These are phyloP conservation scores for Catharus bicknelli DNA, from an alignment of 2,113 vertebrate species.

Conservation along the genomic window DNA sequence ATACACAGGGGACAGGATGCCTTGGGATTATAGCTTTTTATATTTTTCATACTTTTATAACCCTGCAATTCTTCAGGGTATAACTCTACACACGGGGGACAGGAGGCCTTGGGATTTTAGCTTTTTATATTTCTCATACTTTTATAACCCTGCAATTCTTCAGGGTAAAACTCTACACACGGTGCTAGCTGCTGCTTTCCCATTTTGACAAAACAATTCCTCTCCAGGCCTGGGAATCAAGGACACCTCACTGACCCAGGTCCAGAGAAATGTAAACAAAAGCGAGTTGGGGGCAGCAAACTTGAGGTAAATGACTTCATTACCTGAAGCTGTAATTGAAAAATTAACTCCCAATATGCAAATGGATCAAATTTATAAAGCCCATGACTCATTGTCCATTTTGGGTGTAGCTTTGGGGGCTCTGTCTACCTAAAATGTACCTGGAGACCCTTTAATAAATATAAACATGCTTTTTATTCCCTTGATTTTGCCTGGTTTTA, in stretches of 20 bases:
- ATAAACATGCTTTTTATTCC: neutral
- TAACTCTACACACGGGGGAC: too few species aligned
- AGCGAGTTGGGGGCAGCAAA: neutral
- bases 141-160: too few species aligned
- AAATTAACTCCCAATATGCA: neutral
- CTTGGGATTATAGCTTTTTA: too few species aligned
- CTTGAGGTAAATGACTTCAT: neutral
- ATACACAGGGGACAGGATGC: too few species aligned
- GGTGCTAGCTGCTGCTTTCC: neutral
- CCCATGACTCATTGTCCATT: accelerated
- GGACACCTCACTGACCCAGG: neutral
- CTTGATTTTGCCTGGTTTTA: neutral
- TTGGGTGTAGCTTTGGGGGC: neutral
- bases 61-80: too few species aligned
- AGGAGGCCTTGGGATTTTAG: too few species aligned
- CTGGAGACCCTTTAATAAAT: too few species aligned
- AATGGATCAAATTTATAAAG: neutral
- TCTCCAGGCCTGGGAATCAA: neutral
- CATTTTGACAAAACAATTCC: neutral
- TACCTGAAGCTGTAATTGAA: neutral
- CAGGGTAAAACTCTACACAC: too few species aligned
- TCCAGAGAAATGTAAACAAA: accelerated
- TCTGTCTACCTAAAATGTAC: neutral
- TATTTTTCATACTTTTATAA: too few species aligned
- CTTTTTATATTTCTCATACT: too few species aligned